Conservation (phyloP, 2,113 vertebrate genomes). For the Maccullochella peelii region DNA sequence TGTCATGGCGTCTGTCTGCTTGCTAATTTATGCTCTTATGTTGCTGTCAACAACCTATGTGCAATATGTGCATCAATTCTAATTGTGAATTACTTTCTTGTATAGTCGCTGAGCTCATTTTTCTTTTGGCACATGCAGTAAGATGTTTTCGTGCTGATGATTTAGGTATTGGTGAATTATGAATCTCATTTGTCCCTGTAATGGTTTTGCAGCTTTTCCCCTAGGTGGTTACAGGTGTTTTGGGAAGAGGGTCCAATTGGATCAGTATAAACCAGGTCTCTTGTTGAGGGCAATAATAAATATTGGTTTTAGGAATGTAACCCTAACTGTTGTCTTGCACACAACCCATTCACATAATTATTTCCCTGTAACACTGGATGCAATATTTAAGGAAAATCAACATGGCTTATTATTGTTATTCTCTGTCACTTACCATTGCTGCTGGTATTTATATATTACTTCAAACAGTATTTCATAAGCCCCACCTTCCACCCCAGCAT, state of each 20-base stretch:
- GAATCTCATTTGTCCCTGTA: background rate
- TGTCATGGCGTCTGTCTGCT: slow-evolving; percentile 26
- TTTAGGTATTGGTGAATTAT: slow-evolving; percentile 3
- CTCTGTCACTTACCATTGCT: background rate
- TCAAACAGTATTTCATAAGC: background rate
- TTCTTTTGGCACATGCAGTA: background rate
- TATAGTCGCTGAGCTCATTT: background rate
- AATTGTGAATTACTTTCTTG: background rate
- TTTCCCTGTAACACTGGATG: background rate
- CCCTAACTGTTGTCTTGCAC: no score
- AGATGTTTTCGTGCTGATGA: slow-evolving; percentile 12
- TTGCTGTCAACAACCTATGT: slow-evolving; percentile 7
- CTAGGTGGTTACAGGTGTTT: background rate
- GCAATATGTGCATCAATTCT: background rate
- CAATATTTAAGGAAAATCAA: background rate
- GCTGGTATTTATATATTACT: background rate
- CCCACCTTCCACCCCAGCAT: background rate
- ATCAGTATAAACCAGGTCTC: background rate
- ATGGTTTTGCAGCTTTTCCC: background rate
- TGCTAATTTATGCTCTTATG: slow-evolving; percentile 16
- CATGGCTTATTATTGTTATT: background rate
- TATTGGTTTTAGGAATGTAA: background rate
- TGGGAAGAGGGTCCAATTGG: background rate
- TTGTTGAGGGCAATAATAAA: background rate
- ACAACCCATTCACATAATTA: background rate